Percentiles rank a stretch among this genome's conserved stretches.
Evolutionary conservation across 1,140 invertebrate genomes (phyloP).

Genomic region (Myzus persicae): DNA sequence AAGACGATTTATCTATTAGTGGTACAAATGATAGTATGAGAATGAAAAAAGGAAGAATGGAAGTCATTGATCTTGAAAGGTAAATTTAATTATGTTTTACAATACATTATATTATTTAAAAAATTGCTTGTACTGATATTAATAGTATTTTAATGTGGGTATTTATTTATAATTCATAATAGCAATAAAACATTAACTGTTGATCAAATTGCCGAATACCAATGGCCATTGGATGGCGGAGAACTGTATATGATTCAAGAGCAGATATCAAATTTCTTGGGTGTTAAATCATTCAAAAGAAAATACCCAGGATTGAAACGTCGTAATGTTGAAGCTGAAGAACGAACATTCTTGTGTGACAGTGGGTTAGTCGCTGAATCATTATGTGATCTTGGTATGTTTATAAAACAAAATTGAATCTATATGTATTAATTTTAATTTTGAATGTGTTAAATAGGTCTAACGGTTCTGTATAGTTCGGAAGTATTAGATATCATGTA

Average conservation of each 20-base stretch:
- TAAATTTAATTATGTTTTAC: conserved; percentile 61
- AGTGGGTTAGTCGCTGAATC: conserved; percentile 87
- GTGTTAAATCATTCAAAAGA: conserved; percentile 93
- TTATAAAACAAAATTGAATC: background rate
- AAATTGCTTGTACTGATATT: background rate
- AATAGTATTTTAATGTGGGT: background rate
- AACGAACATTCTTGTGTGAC: conserved; percentile 86
- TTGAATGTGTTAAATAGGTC: conserved; percentile 68
- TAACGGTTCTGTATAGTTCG: conserved; percentile 88
- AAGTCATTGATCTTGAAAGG: conserved; percentile 75
- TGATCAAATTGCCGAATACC: conserved; percentile 91
- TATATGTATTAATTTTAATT: conserved; percentile 39
- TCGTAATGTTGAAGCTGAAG: conserved; percentile 85
- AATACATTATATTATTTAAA: background rate
- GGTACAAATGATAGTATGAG: conserved; percentile 74
- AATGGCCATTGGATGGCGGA: conserved; percentile 82
- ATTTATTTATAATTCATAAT: conserved; percentile 58
- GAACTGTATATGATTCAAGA: conserved; percentile 89
- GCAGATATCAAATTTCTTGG: conserved; percentile 90
- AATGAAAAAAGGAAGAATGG: conserved; percentile 76
- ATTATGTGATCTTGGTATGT: conserved; percentile 86
- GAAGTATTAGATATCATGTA: conserved; percentile 95
- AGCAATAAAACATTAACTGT: conserved; percentile 75
- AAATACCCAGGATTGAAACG: conserved; percentile 91
- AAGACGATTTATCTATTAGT: conserved; percentile 72